phyloP scores from a whole-genome alignment of 2,797 vertebrate genomes.

The Sebastes glaucus region DNA sequence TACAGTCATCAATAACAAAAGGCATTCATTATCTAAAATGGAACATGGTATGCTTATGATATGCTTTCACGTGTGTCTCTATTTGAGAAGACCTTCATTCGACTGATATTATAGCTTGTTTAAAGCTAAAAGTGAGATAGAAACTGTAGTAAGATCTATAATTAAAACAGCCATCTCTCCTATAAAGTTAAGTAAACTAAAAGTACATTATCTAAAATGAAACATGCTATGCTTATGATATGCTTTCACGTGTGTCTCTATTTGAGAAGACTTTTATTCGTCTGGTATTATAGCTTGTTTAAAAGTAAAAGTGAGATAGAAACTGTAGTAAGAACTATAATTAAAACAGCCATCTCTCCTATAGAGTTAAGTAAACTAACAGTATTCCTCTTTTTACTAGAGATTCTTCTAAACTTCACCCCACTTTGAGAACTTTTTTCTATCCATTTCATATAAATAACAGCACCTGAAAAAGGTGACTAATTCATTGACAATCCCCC shows the following conservation, averaged over 20 bases:
- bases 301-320: not conserved
- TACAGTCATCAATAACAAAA: not conserved
- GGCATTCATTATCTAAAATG: not conserved
- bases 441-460: slow-evolving; percentile 29
- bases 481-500: slow-evolving; percentile 63
- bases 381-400: not conserved
- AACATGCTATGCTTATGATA: not conserved
- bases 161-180: not conserved
- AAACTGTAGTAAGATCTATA: not conserved
- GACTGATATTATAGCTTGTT: not conserved
- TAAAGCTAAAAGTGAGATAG: not conserved
- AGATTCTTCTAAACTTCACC: not conserved
- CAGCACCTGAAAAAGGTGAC: slow-evolving; percentile 48
- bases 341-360: not conserved
- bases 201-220: not conserved
- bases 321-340: not conserved
- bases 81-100: not conserved
- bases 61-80: not conserved
- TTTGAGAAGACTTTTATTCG: not conserved
- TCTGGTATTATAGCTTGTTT: not conserved
- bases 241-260: not conserved
- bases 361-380: not conserved
- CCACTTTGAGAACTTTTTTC: not conserved
- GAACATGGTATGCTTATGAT: not conserved
- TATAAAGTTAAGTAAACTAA: not conserved